Percentiles rank a stretch among this genome's conserved stretches.
Evolutionary conservation across 2,888 invertebrate species (phyloP).

Genomic region (Eilema griseolum): DNA sequence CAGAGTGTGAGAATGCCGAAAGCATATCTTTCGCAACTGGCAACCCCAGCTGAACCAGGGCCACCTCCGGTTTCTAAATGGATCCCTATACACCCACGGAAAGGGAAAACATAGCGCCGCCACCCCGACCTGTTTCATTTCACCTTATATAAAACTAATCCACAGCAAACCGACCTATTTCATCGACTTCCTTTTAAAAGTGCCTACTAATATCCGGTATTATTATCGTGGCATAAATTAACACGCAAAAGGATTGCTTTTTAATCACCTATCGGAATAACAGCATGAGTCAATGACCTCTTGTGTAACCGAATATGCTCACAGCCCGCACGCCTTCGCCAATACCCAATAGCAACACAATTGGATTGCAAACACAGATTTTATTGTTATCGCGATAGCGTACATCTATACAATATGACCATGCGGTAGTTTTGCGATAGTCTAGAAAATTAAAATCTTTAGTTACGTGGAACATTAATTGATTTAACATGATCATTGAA

Average conservation of each 20-base stretch:
- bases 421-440: not conserved
- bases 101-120: too few relatives aligned
- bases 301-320: conserved; percentile 42
- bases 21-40: too few relatives aligned
- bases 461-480: not conserved
- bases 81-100: not conserved
- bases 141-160: not conserved
- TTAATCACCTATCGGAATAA: conserved; percentile 42
- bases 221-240: not conserved
- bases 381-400: conserved; percentile 44
- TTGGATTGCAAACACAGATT: conserved; percentile 39
- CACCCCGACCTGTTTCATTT: too few relatives aligned
- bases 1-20: too few relatives aligned
- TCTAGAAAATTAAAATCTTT: not conserved
- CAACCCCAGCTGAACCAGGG: too few relatives aligned
- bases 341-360: conserved; percentile 42
- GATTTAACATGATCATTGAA: not conserved
- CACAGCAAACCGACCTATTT: not conserved
- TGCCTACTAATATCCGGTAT: conserved; percentile 1
- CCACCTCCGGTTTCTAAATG: too few relatives aligned
- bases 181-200: not conserved
- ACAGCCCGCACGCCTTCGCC: conserved; percentile 34
- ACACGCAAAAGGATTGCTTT: conserved; percentile 25
- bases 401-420: not conserved
- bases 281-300: conserved; percentile 50